Conservation (phyloP, 1,140 invertebrate species). For the Pseudomyrmex pallidus region DNA sequence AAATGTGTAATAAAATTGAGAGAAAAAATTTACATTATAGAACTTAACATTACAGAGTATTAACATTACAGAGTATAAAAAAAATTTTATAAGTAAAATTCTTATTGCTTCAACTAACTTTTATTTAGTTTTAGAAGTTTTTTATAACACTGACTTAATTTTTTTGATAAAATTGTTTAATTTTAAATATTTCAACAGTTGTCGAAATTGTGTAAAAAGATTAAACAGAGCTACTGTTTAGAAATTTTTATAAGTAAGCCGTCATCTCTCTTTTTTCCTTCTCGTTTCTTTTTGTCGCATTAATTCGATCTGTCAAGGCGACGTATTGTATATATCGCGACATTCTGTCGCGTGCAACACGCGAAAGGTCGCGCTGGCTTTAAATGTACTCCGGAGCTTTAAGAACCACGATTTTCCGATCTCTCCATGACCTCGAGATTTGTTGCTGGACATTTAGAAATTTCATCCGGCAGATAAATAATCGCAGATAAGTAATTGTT, state of each 20-base stretch:
- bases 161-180: too few species aligned
- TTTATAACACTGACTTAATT: too few species aligned
- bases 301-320: conserved; percentile 44
- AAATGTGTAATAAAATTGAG: neutral
- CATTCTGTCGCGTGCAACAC: conserved; percentile 43
- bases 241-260: conserved; percentile 6
- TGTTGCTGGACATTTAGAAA: conserved; percentile 3
- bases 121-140: too few species aligned
- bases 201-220: neutral
- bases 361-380: conserved; percentile 40
- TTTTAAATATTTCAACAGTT: neutral
- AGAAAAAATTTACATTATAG: too few species aligned
- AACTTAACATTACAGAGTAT: too few species aligned
- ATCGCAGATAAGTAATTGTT: neutral
- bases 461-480: neutral
- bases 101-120: too few species aligned
- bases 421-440: conserved; percentile 29
- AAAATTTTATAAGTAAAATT: too few species aligned
- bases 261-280: neutral
- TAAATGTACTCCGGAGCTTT: conserved; percentile 32
- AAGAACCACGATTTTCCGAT: conserved; percentile 30
- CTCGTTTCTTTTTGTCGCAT: conserved; percentile 36
- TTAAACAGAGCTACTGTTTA: neutral
- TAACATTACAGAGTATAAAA: too few species aligned
- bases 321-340: conserved; percentile 31